phyloP scores from a whole-genome alignment of 1,140 invertebrate species.

The Calliopsis andreniformis region DNA sequence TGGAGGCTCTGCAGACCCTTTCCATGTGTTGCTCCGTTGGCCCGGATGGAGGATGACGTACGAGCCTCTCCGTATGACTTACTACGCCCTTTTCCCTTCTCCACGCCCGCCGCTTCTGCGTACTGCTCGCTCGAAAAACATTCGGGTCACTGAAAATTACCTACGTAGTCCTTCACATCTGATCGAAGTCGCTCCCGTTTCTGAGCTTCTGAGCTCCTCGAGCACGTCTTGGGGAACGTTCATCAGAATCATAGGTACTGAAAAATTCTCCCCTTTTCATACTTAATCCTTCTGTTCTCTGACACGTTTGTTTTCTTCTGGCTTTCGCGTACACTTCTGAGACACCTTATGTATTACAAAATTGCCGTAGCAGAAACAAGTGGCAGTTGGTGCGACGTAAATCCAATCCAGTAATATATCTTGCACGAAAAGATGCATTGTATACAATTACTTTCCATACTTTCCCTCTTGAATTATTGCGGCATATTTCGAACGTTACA shows the following conservation, averaged over 20 bases:
- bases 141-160: conserved; percentile 60
- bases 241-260: too few relatives aligned
- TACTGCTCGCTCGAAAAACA: conserved; percentile 80
- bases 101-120: conserved; percentile 72
- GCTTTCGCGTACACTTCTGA: too few relatives aligned
- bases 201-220: background rate
- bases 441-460: too few relatives aligned
- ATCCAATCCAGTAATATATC: too few relatives aligned
- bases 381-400: too few relatives aligned
- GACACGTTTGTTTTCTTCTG: too few relatives aligned
- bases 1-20: conserved; percentile 57
- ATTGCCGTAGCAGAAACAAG: too few relatives aligned
- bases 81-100: conserved; percentile 80
- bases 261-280: too few relatives aligned
- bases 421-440: too few relatives aligned
- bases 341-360: too few relatives aligned
- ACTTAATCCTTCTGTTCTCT: too few relatives aligned
- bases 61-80: conserved; percentile 78
- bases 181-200: background rate
- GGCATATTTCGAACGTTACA: background rate
- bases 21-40: conserved; percentile 77
- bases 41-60: conserved; percentile 79
- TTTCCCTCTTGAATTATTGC: too few relatives aligned
- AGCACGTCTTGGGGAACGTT: background rate
- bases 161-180: conserved; percentile 15